Evolutionary conservation across 1,140 invertebrate species (phyloP).

Genomic region (Meloidogyne floridensis): DNA sequence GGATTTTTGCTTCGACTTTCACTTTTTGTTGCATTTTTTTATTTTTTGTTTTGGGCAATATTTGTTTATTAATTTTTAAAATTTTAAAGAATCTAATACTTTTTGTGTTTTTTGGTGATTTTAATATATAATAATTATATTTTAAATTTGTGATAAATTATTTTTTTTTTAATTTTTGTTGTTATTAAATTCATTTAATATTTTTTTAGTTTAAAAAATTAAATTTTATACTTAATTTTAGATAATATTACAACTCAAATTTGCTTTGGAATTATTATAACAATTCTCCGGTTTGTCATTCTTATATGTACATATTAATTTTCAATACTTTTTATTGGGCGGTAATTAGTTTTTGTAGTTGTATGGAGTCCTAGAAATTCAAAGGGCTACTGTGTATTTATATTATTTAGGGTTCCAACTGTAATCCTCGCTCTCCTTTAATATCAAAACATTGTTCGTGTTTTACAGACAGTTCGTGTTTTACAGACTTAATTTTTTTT

Average conservation of each 20-base stretch:
- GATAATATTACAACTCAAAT: too few relatives aligned
- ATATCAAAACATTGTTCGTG: not conserved
- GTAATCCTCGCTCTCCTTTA: not conserved
- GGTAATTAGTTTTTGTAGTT: too few relatives aligned
- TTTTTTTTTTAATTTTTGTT: not conserved
- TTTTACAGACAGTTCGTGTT: too few relatives aligned
- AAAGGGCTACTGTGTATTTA: too few relatives aligned
- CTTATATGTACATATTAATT: too few relatives aligned
- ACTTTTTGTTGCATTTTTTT: slow-evolving; percentile 15
- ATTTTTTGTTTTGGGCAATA: slow-evolving; percentile 27
- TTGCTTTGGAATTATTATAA: too few relatives aligned
- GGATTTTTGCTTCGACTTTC: slow-evolving; percentile 19
- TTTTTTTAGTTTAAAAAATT: too few relatives aligned
- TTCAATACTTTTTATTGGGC: too few relatives aligned
- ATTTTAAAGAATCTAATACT: not conserved
- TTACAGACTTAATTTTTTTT: not conserved
- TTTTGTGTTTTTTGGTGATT: slow-evolving; percentile 1
- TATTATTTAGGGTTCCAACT: too few relatives aligned
- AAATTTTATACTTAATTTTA: too few relatives aligned
- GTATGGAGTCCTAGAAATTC: too few relatives aligned
- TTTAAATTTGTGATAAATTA: not conserved
- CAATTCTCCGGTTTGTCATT: too few relatives aligned
- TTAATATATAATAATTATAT: not conserved
- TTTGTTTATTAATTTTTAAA: slow-evolving; percentile 8
- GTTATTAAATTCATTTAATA: not conserved